Base-by-base conservation (phyloP, 2,113 vertebrate species). In the Gadus macrocephalus region DNA sequence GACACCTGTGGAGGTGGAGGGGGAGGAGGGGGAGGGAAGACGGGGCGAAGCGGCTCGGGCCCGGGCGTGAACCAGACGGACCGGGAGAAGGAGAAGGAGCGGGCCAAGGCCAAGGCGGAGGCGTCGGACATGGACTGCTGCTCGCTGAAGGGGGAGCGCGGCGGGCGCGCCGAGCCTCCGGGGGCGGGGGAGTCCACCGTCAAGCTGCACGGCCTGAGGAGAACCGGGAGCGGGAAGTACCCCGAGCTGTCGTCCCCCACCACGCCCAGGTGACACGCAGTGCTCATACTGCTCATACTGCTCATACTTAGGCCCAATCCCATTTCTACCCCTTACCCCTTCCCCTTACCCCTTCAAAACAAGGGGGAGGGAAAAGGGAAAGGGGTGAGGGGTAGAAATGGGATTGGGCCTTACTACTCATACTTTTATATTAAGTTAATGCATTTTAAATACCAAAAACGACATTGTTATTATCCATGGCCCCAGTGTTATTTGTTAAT, bases 71-170 rank as follows among this genome's bases (percentile, higher is more conserved):
- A 99, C 83, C 96, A 97, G 87, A 99, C 97, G 0, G 97, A 99
- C 72, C 89, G 96, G 0, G 92, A 93, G 83, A 93, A 93, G 4
- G 97, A 98, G 83, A 98, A 98, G 80, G 96, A 97, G 84, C 92
- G 96, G 69, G 97, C 97, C 76, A 97, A 96, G 75, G 97, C 96
- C 66, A 98, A 99, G 78, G 97, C 96, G 0, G 95, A 94, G 79
- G 92, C 93, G 0, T 87, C 92, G 2, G 97, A 98, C 78, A 86
- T 94, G 0, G 96, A 98, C 73, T 92, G 87, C 15, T 62, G 82
- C 19, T 88, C 85, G 19, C 77, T 90, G 68, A 91, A 91, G 71
- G 70, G 76, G 19, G 92, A 88, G 15, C 56, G 78, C 20, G 42
- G 78, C 20, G 42, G 49, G 15, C 78, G 89, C 0, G 68, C 90